Evolutionary conservation across 2,888 invertebrate species (phyloP).

Genomic region (Tachina lurida): DNA sequence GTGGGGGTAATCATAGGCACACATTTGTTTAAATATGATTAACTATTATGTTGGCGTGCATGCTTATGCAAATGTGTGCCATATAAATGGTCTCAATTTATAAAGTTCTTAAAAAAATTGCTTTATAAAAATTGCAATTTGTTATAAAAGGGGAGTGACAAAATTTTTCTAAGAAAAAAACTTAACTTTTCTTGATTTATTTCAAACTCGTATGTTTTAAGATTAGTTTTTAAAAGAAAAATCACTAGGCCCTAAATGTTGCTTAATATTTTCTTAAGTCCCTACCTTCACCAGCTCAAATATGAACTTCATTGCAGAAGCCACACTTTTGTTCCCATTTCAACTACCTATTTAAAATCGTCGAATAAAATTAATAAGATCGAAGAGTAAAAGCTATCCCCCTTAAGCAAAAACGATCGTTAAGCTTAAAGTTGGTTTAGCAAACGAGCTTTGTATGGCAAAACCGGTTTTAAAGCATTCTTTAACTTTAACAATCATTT

Average conservation of each 20-base stretch:
- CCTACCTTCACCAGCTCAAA: too few relatives aligned
- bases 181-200: background rate
- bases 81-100: slow-evolving; percentile 54
- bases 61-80: slow-evolving; percentile 6
- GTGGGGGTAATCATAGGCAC: slow-evolving; percentile 33
- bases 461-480: too few relatives aligned
- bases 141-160: background rate
- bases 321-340: too few relatives aligned
- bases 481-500: too few relatives aligned
- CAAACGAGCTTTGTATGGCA: too few relatives aligned
- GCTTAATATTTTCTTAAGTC: too few relatives aligned
- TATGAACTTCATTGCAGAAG: too few relatives aligned
- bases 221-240: background rate
- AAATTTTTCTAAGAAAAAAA: background rate
- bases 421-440: too few relatives aligned
- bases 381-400: too few relatives aligned
- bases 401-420: too few relatives aligned
- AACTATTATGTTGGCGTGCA: background rate
- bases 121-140: slow-evolving; percentile 32
- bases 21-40: background rate
- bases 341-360: too few relatives aligned
- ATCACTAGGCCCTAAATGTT: background rate
- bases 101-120: slow-evolving; percentile 19
- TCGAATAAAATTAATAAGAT: too few relatives aligned
- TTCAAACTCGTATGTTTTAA: background rate